These are phyloP conservation scores for Neocloeon triangulifer DNA, from an alignment of 1,140 invertebrate species.

Conservation along the genomic window DNA sequence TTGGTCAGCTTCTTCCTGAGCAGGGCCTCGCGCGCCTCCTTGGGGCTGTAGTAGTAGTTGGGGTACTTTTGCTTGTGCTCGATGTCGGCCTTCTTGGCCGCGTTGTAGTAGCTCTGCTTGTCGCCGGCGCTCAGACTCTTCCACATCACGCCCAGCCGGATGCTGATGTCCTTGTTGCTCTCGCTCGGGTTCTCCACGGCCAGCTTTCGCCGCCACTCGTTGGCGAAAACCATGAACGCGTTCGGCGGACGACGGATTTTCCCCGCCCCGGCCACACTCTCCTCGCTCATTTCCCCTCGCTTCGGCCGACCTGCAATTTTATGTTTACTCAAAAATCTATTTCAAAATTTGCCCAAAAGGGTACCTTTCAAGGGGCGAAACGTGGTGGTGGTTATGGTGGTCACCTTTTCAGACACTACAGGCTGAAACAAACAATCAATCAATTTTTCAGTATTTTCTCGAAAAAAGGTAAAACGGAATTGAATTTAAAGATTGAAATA, in stretches of 20 bases:
- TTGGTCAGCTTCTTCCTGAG: no score
- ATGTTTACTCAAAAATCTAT: no score
- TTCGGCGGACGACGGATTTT: slow-evolving; percentile 21
- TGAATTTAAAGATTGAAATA: no score
- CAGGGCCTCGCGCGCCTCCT: slow-evolving; percentile 19
- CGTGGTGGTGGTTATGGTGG: no score
- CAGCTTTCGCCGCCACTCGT: slow-evolving; percentile 22
- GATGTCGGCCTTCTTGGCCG: slow-evolving; percentile 18
- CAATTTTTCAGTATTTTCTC: no score
- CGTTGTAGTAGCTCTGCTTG: slow-evolving; percentile 20
- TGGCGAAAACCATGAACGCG: slow-evolving; percentile 29
- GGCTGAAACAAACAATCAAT: no score
- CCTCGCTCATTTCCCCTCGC: slow-evolving; percentile 3
- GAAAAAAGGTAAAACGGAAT: no score
- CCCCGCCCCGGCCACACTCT: slow-evolving; percentile 10
- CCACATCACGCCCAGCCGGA: slow-evolving; percentile 24
- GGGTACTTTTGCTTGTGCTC: slow-evolving; percentile 25
- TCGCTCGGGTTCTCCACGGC: slow-evolving; percentile 20
- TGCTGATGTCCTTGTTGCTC: slow-evolving; percentile 25
- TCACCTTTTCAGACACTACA: no score
- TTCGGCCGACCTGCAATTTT: no score
- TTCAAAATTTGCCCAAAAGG: no score
- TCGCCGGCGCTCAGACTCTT: slow-evolving; percentile 18
- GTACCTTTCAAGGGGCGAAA: no score
- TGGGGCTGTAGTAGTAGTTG: slow-evolving; percentile 21